These are phyloP conservation scores for Philaethria dido DNA, from an alignment of 2,888 invertebrate genomes.

Conservation along the genomic window DNA sequence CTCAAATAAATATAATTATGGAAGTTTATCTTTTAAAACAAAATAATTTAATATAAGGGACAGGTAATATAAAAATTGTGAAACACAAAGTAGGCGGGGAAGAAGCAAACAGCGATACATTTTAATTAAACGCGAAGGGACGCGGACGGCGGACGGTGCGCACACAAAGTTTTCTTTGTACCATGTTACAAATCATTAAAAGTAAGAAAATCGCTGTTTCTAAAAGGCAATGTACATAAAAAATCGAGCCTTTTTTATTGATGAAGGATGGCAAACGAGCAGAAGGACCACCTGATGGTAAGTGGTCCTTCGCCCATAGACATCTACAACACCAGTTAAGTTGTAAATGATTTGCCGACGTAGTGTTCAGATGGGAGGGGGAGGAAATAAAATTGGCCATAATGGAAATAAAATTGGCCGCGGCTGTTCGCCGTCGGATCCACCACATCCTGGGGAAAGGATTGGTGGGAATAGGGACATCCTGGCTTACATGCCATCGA, in stretches of 20 bases:
- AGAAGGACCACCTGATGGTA: too few species aligned
- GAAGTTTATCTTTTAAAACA: not conserved
- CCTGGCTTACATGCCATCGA: too few species aligned
- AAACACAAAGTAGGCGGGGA: not conserved
- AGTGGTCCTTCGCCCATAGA: too few species aligned
- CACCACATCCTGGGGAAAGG: too few species aligned
- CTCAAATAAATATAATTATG: not conserved
- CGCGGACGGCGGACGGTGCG: not conserved
- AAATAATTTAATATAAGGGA: not conserved
- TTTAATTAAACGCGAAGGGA: constrained; percentile 16
- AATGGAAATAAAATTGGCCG: too few species aligned
- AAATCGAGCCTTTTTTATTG: not conserved
- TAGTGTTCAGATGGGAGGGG: too few species aligned
- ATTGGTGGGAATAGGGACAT: too few species aligned
- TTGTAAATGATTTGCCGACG: too few species aligned
- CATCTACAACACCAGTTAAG: too few species aligned
- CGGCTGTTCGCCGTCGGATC: too few species aligned
- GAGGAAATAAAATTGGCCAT: too few species aligned
- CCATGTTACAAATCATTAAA: constrained; percentile 1
- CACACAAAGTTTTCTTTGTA: not conserved
- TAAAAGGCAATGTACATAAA: not conserved
- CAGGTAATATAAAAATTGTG: not conserved
- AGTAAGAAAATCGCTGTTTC: not conserved
- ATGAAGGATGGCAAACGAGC: too few species aligned
- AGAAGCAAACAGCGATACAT: not conserved